Base-by-base conservation (phyloP, 1,140 invertebrate genomes). In the Bemisia tabaci region DNA sequence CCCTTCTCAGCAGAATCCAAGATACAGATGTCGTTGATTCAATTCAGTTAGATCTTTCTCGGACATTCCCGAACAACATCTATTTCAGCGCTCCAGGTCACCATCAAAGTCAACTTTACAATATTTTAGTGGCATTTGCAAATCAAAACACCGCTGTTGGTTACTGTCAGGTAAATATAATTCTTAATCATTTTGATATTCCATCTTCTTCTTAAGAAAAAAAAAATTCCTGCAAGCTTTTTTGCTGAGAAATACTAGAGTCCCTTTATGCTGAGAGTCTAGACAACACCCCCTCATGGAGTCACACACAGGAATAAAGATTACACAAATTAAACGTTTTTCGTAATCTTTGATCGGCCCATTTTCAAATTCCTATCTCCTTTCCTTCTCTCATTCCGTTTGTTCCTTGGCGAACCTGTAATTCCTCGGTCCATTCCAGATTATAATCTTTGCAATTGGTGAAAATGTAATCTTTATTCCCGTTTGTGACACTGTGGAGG, bases 41-140 rank as follows among this genome's bases (percentile, higher is more conserved):
- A 68, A 93, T 95, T 64, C 86, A 85, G 79, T 90, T 90, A 68
- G 93, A 92, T 82, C 78, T 92, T 70, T 88, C 89, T 66, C 79
- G 94, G 70, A 97, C 93, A 68, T 97, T 94, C 81, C 93, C 93
- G 68, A 92, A 95, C 75, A 97, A 96, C 78, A 93, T 95, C 72
- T 92, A 89, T 76, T 95, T 95, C 74, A 86, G 87, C 69, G 84
- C 84, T 67, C 85, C 87, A 70, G 81, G 83, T 62, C 83, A 85
- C 69, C 83, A 88, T 71, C 87, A 90, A 67, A 80, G 85, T 70
- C 85, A 88, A 72, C 78, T 97, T 21, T 92, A 85, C 71, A 91
- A 94, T 79, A 85, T 95, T 72, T 79, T 96, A 64, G 82, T 89
- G 68, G 90, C 92, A n/a, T 92, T 94, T 80, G 90, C 91, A 64